Base-by-base conservation (phyloP, 2,113 vertebrate genomes). In the Campylomormyrus numenius region DNA sequence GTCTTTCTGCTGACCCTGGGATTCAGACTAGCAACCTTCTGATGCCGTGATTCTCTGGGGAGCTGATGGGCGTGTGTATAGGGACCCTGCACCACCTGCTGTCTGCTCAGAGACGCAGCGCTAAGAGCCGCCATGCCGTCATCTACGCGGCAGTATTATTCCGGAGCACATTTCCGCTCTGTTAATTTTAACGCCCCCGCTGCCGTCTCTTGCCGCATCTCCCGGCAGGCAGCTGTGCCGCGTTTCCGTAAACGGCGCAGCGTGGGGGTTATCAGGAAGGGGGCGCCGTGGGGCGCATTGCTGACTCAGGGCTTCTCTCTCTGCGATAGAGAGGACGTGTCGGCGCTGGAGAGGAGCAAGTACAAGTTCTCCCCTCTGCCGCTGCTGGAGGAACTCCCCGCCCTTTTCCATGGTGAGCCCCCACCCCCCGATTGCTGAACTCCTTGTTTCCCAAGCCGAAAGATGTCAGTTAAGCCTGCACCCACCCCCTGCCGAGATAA, bases 341-440 rank as follows among this genome's bases (percentile, higher is more conserved):
- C 97, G 89, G 89, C 95, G 35, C 91, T 97, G 95, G 98, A 99
- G 95, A 98, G 97, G 95, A 99, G 96, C 94, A 98, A 98, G 91
- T 98, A 99, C 94, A 99, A 99, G 95, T 99, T 98, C 89, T 87
- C 95, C n/a, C 97, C 98, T 0, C 95, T 97, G 0, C 90, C 93
- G 42, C 90, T 99, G 92, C 96, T 97, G 52, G 90, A 94, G 0
- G 97, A 98, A 91, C 96, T 99, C 49, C 91, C 94, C 0, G 74
- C 93, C 89, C 97, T 99, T 91, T 98, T 98, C 93, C 95, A 96
- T 91, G 97, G 98, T 98, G 93, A 95, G 94, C 6, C 58, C n/a
- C 85, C 5, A 9, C 52, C 35, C 7, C 31, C 49, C 48, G 10
- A 39, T 13, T 80, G 46, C 9, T 52, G 21, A 46, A n/a, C 45